Evolutionary conservation across 2,113 vertebrate genomes (phyloP).

Genomic region (Romanogobio albipinnatus): DNA sequence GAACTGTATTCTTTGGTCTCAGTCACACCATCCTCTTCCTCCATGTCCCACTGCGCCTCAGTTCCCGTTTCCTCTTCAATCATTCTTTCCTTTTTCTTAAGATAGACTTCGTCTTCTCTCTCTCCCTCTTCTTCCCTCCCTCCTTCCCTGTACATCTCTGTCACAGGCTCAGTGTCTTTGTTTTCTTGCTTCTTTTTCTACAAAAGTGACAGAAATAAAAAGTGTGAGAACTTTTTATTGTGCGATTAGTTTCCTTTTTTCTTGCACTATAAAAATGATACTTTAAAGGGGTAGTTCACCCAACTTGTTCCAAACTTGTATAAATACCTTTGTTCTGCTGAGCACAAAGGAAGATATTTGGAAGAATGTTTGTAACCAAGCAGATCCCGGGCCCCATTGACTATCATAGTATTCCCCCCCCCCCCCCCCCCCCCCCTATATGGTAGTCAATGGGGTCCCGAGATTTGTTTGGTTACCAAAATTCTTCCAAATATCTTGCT

Average conservation of each 20-base stretch:
- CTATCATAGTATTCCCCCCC: no score
- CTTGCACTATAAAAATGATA: not conserved
- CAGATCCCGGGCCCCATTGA: no score
- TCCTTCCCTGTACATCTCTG: conserved; percentile 9
- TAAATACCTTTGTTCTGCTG: no score
- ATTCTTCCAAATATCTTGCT: no score
- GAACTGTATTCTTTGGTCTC: conserved; percentile 42
- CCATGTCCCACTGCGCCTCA: conserved; percentile 13
- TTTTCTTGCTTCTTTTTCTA: conserved; percentile 61
- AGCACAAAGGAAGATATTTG: no score
- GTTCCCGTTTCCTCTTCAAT: conserved; percentile 17
- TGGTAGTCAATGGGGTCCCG: no score
- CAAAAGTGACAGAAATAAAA: conserved; percentile 23
- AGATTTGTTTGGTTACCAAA: no score
- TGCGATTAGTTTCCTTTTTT: not conserved
- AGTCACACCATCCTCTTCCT: conserved; percentile 15
- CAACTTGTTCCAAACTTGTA: no score
- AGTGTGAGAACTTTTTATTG: not conserved
- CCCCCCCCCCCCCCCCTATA: no score
- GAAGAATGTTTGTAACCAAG: no score
- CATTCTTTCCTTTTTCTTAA: conserved; percentile 22
- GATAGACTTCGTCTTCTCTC: conserved; percentile 16
- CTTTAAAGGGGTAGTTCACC: no score
- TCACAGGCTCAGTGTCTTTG: conserved; percentile 22
- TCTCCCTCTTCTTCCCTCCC: conserved; percentile 39